Conservation (phyloP, 2,888 invertebrate genomes). For the Cenopis cana region DNA sequence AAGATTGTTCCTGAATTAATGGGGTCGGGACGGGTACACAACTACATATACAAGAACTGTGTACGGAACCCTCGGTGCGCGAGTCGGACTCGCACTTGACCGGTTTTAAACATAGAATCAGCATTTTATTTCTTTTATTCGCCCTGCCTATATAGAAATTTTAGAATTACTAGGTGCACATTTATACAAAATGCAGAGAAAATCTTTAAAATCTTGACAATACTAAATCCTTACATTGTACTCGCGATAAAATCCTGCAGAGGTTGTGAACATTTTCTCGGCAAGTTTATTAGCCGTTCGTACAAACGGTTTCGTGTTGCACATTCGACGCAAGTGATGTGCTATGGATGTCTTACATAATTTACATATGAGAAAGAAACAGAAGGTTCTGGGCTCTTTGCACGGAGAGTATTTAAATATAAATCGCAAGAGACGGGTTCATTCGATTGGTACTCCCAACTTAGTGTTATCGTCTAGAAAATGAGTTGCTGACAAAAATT, state of each 20-base stretch:
- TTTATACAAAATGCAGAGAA: background rate
- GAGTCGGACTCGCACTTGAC: no score
- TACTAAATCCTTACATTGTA: constrained; percentile 34
- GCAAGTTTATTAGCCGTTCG: constrained; percentile 54
- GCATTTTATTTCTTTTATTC: no score
- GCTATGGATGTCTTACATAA: constrained; percentile 12
- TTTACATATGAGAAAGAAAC: constrained; percentile 21
- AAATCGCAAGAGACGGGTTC: background rate
- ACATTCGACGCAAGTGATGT: constrained; percentile 21
- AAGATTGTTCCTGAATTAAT: no score
- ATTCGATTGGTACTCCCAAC: background rate
- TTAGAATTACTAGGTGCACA: no score
- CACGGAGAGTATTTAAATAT: background rate
- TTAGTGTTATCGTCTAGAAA: no score
- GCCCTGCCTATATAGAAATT: no score
- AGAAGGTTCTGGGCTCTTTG: background rate
- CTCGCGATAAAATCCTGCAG: constrained; percentile 39
- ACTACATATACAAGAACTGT: no score
- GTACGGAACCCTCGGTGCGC: no score
- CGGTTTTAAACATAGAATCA: no score
- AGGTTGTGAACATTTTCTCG: constrained; percentile 36
- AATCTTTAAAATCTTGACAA: constrained; percentile 6
- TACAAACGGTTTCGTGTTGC: constrained; percentile 47
- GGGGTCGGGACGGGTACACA: no score
- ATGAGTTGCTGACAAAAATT: no score